A percentile compares a stretch with the other conserved stretches of the same genome.
Conservation (phyloP, 2,888 invertebrate species). For the Nemoura dubitans region DNA sequence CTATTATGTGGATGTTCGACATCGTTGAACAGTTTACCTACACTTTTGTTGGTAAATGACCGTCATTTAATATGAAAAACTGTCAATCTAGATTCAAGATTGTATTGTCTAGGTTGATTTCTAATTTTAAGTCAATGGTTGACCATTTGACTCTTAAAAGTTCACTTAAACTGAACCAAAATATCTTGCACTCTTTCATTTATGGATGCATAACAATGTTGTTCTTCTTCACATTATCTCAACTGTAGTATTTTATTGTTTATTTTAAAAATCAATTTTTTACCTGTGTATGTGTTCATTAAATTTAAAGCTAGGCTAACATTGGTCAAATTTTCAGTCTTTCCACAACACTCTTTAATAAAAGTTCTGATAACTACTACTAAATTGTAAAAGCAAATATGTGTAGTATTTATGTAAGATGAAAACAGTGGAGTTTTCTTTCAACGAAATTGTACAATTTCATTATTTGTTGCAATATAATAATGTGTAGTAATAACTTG, state of each 20-base stretch:
- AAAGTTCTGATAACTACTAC: neutral
- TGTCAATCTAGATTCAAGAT: neutral
- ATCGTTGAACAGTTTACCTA: neutral
- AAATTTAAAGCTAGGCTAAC: neutral
- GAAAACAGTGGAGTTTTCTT: neutral
- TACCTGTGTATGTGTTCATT: conserved; percentile 7
- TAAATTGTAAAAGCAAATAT: neutral
- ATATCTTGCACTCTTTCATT: neutral
- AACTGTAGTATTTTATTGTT: conserved; percentile 4
- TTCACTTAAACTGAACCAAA: neutral
- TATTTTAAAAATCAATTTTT: neutral
- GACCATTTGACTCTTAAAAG: neutral
- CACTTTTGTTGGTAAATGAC: too few relatives aligned
- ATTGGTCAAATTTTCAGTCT: neutral
- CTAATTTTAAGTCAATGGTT: neutral
- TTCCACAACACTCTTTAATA: too few relatives aligned
- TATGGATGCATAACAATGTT: neutral
- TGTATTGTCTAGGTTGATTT: neutral
- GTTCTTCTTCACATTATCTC: neutral
- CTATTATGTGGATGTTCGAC: too few relatives aligned
- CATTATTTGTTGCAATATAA: neutral
- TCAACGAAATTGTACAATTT: neutral
- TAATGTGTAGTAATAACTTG: neutral
- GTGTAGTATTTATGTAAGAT: neutral
- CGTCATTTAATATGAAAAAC: too few relatives aligned